Percentiles rank a stretch among this genome's conserved stretches.
Conservation (phyloP, 2,797 vertebrate species). For the Halcyon chelicuti region DNA sequence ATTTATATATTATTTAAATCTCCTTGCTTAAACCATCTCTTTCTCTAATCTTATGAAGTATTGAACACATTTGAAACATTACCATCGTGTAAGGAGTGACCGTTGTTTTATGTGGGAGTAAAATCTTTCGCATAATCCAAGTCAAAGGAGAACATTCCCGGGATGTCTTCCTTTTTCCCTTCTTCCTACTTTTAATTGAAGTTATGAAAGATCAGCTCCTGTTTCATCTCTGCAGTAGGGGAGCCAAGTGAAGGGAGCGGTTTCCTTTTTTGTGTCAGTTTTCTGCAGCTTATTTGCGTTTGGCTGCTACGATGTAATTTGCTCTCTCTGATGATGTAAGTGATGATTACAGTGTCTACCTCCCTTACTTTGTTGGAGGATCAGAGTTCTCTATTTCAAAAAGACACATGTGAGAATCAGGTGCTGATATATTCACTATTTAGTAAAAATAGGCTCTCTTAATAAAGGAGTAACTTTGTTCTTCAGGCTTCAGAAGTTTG, state of each 20-base stretch:
- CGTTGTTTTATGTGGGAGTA: background rate
- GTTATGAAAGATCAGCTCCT: background rate
- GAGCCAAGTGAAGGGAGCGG: background rate
- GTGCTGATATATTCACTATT: constrained; percentile 9
- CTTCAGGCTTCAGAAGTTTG: background rate
- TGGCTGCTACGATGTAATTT: background rate
- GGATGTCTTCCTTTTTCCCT: background rate
- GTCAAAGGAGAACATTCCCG: background rate
- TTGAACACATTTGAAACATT: background rate
- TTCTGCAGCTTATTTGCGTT: constrained; percentile 7
- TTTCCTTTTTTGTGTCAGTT: constrained; percentile 31
- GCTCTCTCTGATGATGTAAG: constrained; percentile 19
- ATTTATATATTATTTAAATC: background rate
- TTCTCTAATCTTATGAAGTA: background rate
- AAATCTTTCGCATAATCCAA: background rate
- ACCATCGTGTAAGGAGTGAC: rapidly evolving
- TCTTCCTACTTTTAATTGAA: constrained; percentile 4
- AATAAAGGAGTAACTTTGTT: background rate
- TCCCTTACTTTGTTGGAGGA: constrained; percentile 20
- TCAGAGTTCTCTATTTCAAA: constrained; percentile 46
- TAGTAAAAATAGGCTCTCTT: background rate
- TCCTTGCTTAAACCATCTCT: background rate
- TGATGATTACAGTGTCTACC: constrained; percentile 49
- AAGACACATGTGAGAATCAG: constrained; percentile 3
- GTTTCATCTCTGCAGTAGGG: constrained; percentile 19